Base-by-base conservation (phyloP, 2,797 vertebrate genomes). In the Acanthopagrus latus region DNA sequence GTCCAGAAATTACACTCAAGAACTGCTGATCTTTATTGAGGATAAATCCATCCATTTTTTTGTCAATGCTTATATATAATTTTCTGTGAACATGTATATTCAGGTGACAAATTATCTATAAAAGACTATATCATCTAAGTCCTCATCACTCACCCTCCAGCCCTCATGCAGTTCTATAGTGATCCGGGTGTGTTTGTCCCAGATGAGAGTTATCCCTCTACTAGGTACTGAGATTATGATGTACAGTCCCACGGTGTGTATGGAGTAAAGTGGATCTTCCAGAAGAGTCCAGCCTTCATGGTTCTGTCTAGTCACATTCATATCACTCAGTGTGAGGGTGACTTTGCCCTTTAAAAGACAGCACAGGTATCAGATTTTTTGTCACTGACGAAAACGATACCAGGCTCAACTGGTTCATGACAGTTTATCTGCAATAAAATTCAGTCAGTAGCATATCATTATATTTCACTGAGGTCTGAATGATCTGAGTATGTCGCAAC, bases 131-230 rank as follows among this genome's bases (percentile, higher is more conserved):
- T 68, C 50, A 16, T 62, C 4, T 2, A 17, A 9, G 9, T 43
- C 29, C 5, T 14, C 5, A 20, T 48, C 17, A 33, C 86, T 85
- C 63, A 94, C 95, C 81, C 82, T 95, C 94, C 91, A 95, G 0
- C 18, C 0, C 17, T 77, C 4, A 2, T 87, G 58, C 63, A 95
- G 84, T 38, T 92, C 83, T 11, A 95, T 48, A 18, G 86, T 91
- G 63, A 96, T 55, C 69, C 91, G 75, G 59, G 95, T 95, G 87
- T 95, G 93, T 85, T 94, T 95, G 91, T 96, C 95, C 95, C 95
- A 96, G 63, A 94, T 92, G 38, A 96, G 76, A 29, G 82, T 94
- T 7, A 96, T 60, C 5, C 94, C 93, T 69, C 71, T 86, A 27
- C 76, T 85, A 0, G 92, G 92, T 20, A 93, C 88, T 46, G 84